phyloP scores from a whole-genome alignment of 2,113 vertebrate species.

The Ranitomeya variabilis region DNA sequence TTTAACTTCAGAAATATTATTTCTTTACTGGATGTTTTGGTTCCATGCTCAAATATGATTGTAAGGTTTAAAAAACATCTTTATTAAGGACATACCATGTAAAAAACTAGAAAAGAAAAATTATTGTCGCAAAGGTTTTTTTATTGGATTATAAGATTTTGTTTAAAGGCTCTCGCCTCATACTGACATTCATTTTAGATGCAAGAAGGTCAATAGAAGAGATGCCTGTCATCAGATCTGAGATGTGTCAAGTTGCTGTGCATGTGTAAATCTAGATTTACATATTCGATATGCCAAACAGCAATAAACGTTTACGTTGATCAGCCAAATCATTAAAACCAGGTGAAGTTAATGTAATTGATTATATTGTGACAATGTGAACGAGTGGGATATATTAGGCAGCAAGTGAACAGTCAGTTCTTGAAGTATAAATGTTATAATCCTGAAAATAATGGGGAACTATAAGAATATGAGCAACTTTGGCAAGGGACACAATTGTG shows the following conservation, averaged over 20 bases:
- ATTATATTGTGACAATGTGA: background rate
- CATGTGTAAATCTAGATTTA: background rate
- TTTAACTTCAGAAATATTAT: background rate
- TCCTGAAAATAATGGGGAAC: too few relatives aligned
- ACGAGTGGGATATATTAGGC: too few relatives aligned
- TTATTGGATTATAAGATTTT: background rate
- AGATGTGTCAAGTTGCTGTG: background rate
- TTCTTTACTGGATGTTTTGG: background rate
- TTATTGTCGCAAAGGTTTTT: too few relatives aligned
- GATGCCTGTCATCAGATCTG: background rate
- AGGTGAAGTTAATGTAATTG: background rate
- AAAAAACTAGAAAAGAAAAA: too few relatives aligned
- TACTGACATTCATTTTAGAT: background rate
- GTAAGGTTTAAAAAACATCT: too few relatives aligned
- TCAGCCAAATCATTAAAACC: too few relatives aligned
- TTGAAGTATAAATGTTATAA: too few relatives aligned
- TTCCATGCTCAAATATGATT: too few relatives aligned
- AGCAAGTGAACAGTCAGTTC: too few relatives aligned
- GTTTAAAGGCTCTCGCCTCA: background rate
- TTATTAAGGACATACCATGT: too few relatives aligned
- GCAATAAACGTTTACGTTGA: background rate
- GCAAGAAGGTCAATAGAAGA: background rate
- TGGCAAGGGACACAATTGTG: too few relatives aligned
- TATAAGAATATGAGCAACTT: too few relatives aligned
- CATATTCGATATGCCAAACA: background rate